Percentiles rank a stretch among this genome's conserved stretches.
Conservation (phyloP, 1,140 invertebrate genomes). For the Ladona fulva region DNA sequence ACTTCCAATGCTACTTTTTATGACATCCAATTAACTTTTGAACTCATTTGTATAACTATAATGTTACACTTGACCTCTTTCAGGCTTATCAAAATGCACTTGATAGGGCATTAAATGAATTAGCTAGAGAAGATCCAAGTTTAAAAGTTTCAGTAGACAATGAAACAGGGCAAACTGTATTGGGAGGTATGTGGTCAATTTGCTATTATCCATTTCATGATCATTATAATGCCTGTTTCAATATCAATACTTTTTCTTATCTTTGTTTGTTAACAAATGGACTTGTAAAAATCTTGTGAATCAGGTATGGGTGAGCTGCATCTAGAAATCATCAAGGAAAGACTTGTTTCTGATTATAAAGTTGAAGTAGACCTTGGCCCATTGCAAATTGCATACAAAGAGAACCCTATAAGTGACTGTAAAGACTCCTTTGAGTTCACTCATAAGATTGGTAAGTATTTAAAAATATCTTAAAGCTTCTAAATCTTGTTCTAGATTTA, state of each 20-base stretch:
- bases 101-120: constrained; percentile 72
- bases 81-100: constrained; percentile 59
- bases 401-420: constrained; percentile 49
- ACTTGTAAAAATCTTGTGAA: constrained; percentile 16
- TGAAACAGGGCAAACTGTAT: constrained; percentile 77
- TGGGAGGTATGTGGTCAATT: constrained; percentile 49
- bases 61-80: neutral
- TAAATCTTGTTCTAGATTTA: neutral
- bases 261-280: neutral
- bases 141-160: constrained; percentile 63
- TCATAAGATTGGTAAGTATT: constrained; percentile 52
- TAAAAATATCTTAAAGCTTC: neutral
- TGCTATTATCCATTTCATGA: neutral
- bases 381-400: constrained; percentile 89
- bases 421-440: constrained; percentile 48
- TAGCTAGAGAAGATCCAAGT: constrained; percentile 91
- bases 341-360: constrained; percentile 80
- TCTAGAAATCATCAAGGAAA: constrained; percentile 85
- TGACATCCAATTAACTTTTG: constrained; percentile 11
- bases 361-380: constrained; percentile 88
- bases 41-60: constrained; percentile 2
- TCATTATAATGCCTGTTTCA: constrained; percentile 10
- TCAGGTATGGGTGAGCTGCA: constrained; percentile 94
- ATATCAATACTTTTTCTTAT: neutral
- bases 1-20: neutral